phyloP scores from a whole-genome alignment of 2,113 vertebrate genomes.

The Rhinogobius similis region DNA sequence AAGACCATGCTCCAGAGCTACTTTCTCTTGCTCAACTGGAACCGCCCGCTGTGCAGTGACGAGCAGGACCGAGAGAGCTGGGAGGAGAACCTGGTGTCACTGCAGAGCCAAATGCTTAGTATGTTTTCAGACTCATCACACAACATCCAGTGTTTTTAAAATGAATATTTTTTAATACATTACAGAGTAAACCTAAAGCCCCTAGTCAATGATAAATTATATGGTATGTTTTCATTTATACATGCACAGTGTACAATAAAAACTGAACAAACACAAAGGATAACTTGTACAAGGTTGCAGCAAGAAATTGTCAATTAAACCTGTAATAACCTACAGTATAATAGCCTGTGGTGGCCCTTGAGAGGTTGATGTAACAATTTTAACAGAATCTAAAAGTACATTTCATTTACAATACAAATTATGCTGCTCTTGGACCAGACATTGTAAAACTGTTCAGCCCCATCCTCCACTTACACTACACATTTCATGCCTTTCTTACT shows the following conservation, averaged over 20 bases:
- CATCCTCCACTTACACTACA: no score
- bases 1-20: constrained; percentile 84
- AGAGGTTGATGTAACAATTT: background rate
- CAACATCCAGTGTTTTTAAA: background rate
- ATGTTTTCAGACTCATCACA: constrained; percentile 27
- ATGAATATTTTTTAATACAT: background rate
- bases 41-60: constrained; percentile 69
- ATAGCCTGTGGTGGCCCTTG: background rate
- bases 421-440: no score
- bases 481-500: no score
- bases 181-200: background rate
- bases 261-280: background rate
- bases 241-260: background rate
- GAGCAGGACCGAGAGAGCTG: constrained; percentile 57
- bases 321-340: no score
- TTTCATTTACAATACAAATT: background rate
- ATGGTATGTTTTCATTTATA: no score
- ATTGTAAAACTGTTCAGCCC: no score
- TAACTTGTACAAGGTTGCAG: no score
- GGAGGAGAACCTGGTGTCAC: constrained; percentile 81
- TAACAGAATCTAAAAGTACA: background rate
- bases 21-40: constrained; percentile 90
- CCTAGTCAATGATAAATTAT: background rate
- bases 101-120: constrained; percentile 92
- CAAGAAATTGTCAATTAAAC: no score